These are phyloP conservation scores for Zosterops hypoxanthus DNA, from an alignment of 2,113 vertebrate genomes.

Conservation along the genomic window DNA sequence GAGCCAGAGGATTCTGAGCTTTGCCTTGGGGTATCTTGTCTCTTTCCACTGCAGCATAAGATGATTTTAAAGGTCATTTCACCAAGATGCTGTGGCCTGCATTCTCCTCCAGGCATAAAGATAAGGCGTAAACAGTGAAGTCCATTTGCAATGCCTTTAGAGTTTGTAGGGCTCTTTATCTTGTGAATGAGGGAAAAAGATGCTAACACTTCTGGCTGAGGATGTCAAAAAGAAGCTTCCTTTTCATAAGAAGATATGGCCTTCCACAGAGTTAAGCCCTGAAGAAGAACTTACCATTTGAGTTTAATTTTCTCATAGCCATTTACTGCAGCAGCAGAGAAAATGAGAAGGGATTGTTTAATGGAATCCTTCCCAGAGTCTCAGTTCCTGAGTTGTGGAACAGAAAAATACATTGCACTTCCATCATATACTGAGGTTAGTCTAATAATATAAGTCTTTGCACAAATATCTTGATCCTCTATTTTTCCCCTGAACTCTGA, in stretches of 20 bases:
- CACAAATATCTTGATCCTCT: background rate
- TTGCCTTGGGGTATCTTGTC: background rate
- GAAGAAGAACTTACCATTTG: background rate
- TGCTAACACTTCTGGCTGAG: background rate
- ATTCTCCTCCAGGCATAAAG: background rate
- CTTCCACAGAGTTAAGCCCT: background rate
- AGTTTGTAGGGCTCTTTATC: background rate
- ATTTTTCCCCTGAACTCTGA: background rate
- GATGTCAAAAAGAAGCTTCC: background rate
- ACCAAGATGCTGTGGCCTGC: background rate
- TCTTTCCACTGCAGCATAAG: background rate
- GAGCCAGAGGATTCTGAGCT: background rate
- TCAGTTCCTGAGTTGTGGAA: background rate
- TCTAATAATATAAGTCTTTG: background rate
- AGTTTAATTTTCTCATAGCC: conserved; percentile 1
- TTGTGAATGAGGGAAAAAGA: background rate
- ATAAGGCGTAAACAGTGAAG: background rate
- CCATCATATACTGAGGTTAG: background rate
- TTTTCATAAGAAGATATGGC: background rate
- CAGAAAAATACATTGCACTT: background rate
- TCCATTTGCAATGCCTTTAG: background rate
- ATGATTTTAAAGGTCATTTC: conserved; percentile 29
- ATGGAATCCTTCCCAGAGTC: background rate
- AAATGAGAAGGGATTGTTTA: background rate
- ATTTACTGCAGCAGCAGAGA: background rate